Evolutionary conservation across 2,113 vertebrate species (phyloP), one percentile per base, ranked within the genome.

Genomic region (Gymnogyps californianus): DNA sequence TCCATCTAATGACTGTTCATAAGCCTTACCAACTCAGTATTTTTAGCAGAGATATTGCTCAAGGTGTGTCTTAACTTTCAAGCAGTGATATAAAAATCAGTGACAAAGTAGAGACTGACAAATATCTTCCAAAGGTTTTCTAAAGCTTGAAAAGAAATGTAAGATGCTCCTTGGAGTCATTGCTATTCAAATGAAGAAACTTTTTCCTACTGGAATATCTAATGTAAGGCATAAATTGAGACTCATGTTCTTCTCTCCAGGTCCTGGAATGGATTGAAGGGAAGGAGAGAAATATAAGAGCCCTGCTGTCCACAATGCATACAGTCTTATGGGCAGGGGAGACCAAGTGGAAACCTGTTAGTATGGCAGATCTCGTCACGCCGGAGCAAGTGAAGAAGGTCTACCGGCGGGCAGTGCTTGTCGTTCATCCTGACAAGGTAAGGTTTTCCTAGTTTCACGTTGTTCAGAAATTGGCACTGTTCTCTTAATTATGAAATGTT

Each of bases 201-300:
- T 22, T 57, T 52, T 38, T 65, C 44, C 65, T 19, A 5, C 42
- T n/a, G 57, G 19, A 61, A 44, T 40, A 62, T 28, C 9, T 75
- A 25, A 84, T 1, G 17, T 13, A 52, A 90, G 74, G 34, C 55
- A 51, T 38, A 65, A 83, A 54, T 5, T 20, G 58, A 85, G 65
- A 47, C 25, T 62, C 74, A 0, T 3, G 0, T 64, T 93, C 24
- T 90, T 83, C 3, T 70, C n/a, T 95, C 54, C 92, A 99, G 99
- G 98, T 99, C 62, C 98, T 99, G 92, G 99, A 99, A 81, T 99
- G 99, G 99, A 99, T 99, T 59, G 99, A 99, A 97, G 99, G 99
- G 62, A 99, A 99, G 96, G 99, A 99, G 97, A 98, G 99, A 87
- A 99, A 99, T 59, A 99, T 99, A 96, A 98, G 99, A 66, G 99